These are phyloP conservation scores for Cetonia aurata DNA, from an alignment of 2,888 invertebrate genomes.

Conservation along the genomic window DNA sequence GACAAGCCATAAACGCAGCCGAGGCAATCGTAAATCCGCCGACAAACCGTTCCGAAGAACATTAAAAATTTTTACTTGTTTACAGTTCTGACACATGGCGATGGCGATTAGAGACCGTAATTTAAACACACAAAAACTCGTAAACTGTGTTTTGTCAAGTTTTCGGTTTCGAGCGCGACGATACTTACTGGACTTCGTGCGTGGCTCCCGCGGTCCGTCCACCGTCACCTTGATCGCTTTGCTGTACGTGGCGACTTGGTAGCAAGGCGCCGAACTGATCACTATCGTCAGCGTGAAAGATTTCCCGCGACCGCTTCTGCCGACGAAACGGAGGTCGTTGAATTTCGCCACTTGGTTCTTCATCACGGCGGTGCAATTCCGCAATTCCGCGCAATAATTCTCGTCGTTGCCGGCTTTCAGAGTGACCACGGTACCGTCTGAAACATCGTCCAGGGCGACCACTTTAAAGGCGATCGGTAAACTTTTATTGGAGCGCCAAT, in stretches of 20 bases:
- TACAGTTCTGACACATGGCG: slow-evolving; percentile 58
- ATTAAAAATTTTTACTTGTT: slow-evolving; percentile 60
- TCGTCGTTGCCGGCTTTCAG: slow-evolving; percentile 98
- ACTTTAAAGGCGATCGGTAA: slow-evolving; percentile 97
- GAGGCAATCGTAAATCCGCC: slow-evolving; percentile 56
- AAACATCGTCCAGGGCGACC: slow-evolving; percentile 91
- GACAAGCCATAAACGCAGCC: slow-evolving; percentile 40
- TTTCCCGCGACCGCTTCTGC: slow-evolving; percentile 96
- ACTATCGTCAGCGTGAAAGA: slow-evolving; percentile 96
- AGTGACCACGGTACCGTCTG: slow-evolving; percentile 94
- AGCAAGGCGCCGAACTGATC: slow-evolving; percentile 78
- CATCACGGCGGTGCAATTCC: slow-evolving; percentile 95
- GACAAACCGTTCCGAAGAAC: slow-evolving; percentile 58
- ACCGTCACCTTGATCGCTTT: slow-evolving; percentile 99
- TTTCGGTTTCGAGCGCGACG: slow-evolving; percentile 37
- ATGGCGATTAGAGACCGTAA: slow-evolving; percentile 53
- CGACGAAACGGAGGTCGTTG: slow-evolving; percentile 98
- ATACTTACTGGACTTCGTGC: slow-evolving; percentile 95
- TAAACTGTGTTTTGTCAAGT: slow-evolving; percentile 48
- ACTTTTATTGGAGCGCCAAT: slow-evolving; percentile 98
- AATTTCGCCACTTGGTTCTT: slow-evolving; percentile 99
- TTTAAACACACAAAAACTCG: slow-evolving; percentile 52
- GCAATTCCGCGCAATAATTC: slow-evolving; percentile 94
- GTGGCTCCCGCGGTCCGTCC: slow-evolving; percentile 97
- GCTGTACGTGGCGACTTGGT: slow-evolving; percentile 92